Conservation (phyloP, 2,888 invertebrate species). For the Antitype chi region DNA sequence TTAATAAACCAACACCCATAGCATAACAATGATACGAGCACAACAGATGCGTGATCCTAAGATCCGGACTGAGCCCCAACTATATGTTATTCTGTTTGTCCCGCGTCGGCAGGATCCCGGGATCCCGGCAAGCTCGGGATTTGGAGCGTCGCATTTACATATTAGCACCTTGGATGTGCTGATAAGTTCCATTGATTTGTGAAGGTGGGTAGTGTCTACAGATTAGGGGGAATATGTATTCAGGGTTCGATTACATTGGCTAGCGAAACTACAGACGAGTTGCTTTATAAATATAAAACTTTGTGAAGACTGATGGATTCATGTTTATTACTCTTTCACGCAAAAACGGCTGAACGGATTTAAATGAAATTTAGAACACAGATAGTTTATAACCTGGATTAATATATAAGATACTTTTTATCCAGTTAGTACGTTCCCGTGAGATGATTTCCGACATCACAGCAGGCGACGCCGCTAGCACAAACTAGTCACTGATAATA, state of each 20-base stretch:
- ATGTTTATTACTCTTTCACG: no score
- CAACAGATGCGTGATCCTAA: conserved; percentile 47
- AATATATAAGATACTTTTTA: no score
- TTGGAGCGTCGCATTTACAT: conserved; percentile 69
- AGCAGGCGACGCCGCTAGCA: no score
- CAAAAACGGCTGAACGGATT: no score
- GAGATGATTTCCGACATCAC: no score
- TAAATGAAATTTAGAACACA: no score
- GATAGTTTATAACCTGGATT: no score
- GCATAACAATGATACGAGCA: conserved; percentile 38
- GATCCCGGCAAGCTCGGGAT: conserved; percentile 59
- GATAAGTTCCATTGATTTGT: conserved; percentile 61
- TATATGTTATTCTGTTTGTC: conserved; percentile 71
- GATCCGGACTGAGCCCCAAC: conserved; percentile 56
- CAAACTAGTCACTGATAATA: neutral
- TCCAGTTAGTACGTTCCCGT: no score
- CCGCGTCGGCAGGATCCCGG: conserved; percentile 44
- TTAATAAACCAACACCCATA: conserved; percentile 53
- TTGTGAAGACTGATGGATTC: no score
- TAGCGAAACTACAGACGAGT: no score
- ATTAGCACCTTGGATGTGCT: conserved; percentile 63
- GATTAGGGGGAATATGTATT: conserved; percentile 15
- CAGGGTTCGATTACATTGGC: no score
- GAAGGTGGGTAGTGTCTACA: conserved; percentile 33
- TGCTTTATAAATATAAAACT: no score